Evolutionary conservation across 2,113 vertebrate species (phyloP).

Genomic region (Pelusios castaneus): DNA sequence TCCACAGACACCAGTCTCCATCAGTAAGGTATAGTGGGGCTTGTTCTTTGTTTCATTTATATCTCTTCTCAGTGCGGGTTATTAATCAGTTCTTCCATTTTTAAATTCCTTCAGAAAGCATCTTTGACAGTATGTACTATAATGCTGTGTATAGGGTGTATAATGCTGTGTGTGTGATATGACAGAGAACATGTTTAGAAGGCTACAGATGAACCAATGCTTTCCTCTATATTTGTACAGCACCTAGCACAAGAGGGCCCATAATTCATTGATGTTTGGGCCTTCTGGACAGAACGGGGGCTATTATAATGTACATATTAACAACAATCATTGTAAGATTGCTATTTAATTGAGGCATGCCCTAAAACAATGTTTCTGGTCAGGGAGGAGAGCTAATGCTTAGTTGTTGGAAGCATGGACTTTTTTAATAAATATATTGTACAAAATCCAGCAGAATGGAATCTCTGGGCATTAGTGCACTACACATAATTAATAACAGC

Average conservation of each 20-base stretch:
- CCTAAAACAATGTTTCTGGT: constrained; percentile 2
- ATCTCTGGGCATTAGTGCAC: neutral
- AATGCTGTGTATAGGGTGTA: neutral
- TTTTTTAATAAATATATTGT: neutral
- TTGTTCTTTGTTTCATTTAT: neutral
- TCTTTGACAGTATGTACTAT: neutral
- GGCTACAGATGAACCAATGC: neutral
- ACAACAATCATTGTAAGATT: neutral
- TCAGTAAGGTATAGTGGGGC: constrained; percentile 81
- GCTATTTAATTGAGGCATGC: constrained; percentile 24
- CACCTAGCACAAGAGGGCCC: neutral
- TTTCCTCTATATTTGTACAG: neutral
- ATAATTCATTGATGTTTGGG: neutral
- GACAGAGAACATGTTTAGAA: neutral
- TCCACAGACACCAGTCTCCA: constrained; percentile 87
- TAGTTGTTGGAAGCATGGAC: constrained; percentile 33
- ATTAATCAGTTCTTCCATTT: neutral
- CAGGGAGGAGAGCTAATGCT: neutral
- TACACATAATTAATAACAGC: neutral
- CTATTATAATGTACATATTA: neutral
- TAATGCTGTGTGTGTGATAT: constrained; percentile 14
- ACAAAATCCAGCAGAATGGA: rapidly evolving
- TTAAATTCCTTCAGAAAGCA: neutral
- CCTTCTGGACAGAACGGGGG: neutral
- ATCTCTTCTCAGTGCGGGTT: neutral